Conservation (phyloP, 2,888 invertebrate species). For the Copidosoma aretas region DNA sequence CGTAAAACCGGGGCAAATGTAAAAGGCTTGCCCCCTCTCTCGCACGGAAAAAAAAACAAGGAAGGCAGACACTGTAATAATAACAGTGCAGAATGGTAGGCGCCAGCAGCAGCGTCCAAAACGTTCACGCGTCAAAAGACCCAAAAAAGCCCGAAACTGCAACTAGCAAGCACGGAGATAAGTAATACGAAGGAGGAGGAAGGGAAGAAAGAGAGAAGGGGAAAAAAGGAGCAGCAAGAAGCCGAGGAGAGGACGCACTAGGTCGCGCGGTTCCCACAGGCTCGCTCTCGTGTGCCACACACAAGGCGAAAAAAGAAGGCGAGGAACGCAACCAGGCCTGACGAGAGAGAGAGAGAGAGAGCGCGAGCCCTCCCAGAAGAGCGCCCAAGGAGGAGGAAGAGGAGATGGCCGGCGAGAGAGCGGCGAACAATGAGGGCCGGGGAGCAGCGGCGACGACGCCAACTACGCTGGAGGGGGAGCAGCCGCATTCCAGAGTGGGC, state of each 20-base stretch:
- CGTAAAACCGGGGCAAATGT: constrained; percentile 4
- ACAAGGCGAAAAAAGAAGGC: constrained; percentile 22
- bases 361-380: neutral
- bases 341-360: neutral
- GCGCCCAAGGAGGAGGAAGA: constrained; percentile 3
- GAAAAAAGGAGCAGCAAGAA: no score
- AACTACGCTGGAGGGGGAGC: constrained; percentile 48
- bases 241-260: constrained; percentile 21
- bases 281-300: constrained; percentile 22
- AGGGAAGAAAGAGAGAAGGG: no score
- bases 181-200: no score
- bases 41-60: neutral
- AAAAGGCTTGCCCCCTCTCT: no score
- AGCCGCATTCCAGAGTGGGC: constrained; percentile 62
- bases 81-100: constrained; percentile 8
- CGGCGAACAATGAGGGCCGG: constrained; percentile 53
- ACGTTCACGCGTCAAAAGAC: neutral
- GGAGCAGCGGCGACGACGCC: constrained; percentile 45
- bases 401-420: constrained; percentile 55
- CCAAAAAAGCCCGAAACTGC: neutral
- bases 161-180: neutral
- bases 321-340: no score
- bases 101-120: neutral
- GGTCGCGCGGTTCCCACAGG: constrained; percentile 34
- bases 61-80: neutral